A percentile compares a stretch with the other conserved stretches of the same genome.
Evolutionary conservation across 2,888 invertebrate species (phyloP).

Genomic region (Fragum sueziense): DNA sequence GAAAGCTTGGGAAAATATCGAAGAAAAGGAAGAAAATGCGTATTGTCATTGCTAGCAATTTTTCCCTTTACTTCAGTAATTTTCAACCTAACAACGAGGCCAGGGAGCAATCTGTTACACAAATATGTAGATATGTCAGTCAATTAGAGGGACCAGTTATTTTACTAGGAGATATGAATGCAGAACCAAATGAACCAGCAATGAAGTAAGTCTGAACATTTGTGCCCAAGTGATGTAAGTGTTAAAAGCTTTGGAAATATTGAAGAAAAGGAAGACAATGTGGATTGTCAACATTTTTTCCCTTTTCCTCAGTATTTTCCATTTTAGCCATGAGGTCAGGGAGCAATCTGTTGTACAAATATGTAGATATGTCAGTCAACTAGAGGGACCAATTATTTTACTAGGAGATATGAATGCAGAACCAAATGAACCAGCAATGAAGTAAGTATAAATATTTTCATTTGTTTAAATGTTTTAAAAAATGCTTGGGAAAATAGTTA

Average conservation of each 20-base stretch:
- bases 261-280: not conserved
- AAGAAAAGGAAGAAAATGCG: too few relatives aligned
- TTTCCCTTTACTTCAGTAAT: too few relatives aligned
- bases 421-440: slow-evolving; percentile 71
- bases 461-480: not conserved
- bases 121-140: slow-evolving; percentile 67
- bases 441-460: slow-evolving; percentile 51
- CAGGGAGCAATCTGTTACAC: slow-evolving; percentile 67
- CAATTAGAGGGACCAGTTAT: slow-evolving; percentile 64
- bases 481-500: not conserved
- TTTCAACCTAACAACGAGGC: too few relatives aligned
- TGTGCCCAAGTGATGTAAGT: not conserved
- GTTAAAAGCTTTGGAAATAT: not conserved
- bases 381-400: slow-evolving; percentile 67
- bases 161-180: slow-evolving; percentile 74
- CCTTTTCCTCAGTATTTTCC: not conserved
- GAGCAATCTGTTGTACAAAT: slow-evolving; percentile 69
- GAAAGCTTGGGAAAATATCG: too few relatives aligned
- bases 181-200: slow-evolving; percentile 71
- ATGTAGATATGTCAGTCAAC: slow-evolving; percentile 61
- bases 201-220: slow-evolving; percentile 62
- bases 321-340: slow-evolving; percentile 71
- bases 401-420: slow-evolving; percentile 75
- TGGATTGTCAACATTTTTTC: not conserved
- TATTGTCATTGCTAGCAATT: too few relatives aligned